Evolutionary conservation across 35 echinoderm and acorn worm genomes (phyloP).

Genomic region (Anneissia japonica): DNA sequence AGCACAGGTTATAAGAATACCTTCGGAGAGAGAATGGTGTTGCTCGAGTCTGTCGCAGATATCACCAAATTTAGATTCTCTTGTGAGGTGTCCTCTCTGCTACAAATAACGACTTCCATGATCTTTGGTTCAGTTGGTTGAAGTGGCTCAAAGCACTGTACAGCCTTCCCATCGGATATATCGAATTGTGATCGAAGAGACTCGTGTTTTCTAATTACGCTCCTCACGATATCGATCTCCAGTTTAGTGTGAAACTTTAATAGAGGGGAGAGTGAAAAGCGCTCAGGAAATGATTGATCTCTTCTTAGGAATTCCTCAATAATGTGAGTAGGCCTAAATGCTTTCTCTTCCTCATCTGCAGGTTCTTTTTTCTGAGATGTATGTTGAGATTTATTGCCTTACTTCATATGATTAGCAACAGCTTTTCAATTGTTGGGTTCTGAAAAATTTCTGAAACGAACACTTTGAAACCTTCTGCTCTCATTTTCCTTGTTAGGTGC

Average conservation of each 20-base stretch:
- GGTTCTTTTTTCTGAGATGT: neutral
- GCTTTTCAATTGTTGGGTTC: neutral
- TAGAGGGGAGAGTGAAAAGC: slow-evolving; percentile 10
- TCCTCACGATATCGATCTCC: neutral
- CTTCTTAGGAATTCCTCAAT: slow-evolving; percentile 7
- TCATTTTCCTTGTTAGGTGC: slow-evolving; percentile 10
- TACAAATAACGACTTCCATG: neutral
- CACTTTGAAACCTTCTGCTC: slow-evolving; percentile 8
- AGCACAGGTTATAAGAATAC: neutral
- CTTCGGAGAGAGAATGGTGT: slow-evolving; percentile 12
- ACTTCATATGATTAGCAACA: neutral
- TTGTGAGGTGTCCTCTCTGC: neutral
- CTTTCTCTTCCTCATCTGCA: neutral
- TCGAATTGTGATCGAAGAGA: slow-evolving; percentile 1
- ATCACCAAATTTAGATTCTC: neutral
- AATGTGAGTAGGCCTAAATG: slow-evolving; percentile 3
- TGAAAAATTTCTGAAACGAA: neutral
- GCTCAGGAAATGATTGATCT: neutral
- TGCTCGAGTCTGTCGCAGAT: neutral
- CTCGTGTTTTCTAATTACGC: slow-evolving; percentile 11
- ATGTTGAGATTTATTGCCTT: no score
- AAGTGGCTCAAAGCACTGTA: neutral
- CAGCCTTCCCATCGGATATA: neutral
- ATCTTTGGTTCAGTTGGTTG: neutral
- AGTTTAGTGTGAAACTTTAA: neutral